Conservation (phyloP, 2,888 invertebrate genomes). For the Erebia palarica region DNA sequence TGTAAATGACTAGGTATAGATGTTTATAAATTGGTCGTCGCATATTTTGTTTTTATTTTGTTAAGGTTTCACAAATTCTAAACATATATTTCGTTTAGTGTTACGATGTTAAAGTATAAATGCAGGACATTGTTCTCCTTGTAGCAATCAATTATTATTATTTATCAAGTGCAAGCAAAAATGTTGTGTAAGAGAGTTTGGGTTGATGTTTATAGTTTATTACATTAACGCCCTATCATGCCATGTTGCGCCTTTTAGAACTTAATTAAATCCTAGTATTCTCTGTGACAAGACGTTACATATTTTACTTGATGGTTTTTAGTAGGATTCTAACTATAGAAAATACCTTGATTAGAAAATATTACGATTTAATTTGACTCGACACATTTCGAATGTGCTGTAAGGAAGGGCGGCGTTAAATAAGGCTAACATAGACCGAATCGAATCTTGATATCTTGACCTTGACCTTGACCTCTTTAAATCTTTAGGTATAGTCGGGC, state of each 20-base stretch:
- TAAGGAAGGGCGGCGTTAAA: background rate
- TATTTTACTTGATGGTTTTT: background rate
- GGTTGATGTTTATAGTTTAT: background rate
- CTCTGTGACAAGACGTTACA: background rate
- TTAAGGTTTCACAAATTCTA: constrained; percentile 19
- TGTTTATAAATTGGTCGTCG: constrained; percentile 51
- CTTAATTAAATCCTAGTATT: background rate
- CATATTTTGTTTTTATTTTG: constrained; percentile 52
- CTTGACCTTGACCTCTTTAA: too few relatives aligned
- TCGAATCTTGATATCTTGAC: too few relatives aligned
- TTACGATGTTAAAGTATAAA: background rate
- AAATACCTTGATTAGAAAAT: background rate
- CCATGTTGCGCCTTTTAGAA: background rate
- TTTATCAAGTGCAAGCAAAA: background rate
- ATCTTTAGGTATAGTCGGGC: background rate
- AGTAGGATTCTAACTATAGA: background rate
- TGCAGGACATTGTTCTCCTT: background rate
- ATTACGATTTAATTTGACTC: background rate
- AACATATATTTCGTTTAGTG: constrained; percentile 14
- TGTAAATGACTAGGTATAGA: constrained; percentile 58
- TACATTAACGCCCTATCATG: background rate
- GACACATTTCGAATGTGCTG: background rate
- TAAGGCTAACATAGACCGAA: too few relatives aligned
- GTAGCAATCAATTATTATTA: background rate
- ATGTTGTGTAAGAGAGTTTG: background rate